Percentiles rank a stretch among this genome's conserved stretches.
Conservation (phyloP, 2,797 vertebrate genomes). For the Dallia pectoralis region DNA sequence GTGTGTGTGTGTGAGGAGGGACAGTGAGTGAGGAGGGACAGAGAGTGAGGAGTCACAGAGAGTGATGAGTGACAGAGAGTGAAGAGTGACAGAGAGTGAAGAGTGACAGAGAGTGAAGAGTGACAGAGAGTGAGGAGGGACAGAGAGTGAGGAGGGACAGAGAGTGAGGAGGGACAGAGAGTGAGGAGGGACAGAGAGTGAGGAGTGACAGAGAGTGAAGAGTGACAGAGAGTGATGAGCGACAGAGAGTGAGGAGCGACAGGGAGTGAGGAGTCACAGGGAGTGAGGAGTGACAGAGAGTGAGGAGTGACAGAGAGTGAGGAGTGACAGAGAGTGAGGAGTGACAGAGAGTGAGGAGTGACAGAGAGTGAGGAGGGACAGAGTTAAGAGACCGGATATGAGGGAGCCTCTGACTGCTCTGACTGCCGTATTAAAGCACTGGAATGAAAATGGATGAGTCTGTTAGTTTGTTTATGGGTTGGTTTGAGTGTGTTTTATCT, state of each 20-base stretch:
- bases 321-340: not conserved
- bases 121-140: not conserved
- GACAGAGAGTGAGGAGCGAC: not conserved
- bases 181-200: not conserved
- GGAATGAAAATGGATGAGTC: slow-evolving; percentile 63
- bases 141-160: not conserved
- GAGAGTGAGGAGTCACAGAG: not conserved
- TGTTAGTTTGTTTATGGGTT: slow-evolving; percentile 45
- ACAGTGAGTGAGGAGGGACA: too few relatives aligned
- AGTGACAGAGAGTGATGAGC: not conserved
- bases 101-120: not conserved
- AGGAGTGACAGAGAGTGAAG: not conserved
- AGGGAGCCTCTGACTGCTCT: slow-evolving; percentile 60
- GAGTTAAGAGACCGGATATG: not conserved
- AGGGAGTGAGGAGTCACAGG: not conserved
- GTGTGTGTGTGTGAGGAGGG: not conserved
- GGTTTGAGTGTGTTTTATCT: slow-evolving; percentile 9
- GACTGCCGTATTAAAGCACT: slow-evolving; percentile 50
- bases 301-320: slow-evolving; percentile 3
- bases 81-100: not conserved
- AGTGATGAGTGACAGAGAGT: slow-evolving; percentile 10
- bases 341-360: not conserved
- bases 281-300: not conserved
- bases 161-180: not conserved
- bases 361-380: not conserved